phyloP scores from a whole-genome alignment of 1,140 invertebrate species.

The Polypedilum vanderplanki region DNA sequence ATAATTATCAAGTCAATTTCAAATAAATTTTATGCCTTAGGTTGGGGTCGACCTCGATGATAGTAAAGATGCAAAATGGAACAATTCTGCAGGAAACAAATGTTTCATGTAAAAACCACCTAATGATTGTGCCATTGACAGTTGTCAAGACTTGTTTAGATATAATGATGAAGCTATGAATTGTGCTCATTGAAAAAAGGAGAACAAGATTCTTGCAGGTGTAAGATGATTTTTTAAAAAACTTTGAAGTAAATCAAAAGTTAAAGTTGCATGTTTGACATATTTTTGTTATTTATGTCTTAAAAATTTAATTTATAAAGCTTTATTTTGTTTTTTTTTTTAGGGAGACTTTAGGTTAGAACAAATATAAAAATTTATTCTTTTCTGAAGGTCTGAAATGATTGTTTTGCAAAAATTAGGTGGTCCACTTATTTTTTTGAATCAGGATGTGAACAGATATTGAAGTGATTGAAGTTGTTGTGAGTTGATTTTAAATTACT shows the following conservation, averaged over 20 bases:
- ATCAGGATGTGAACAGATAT: neutral
- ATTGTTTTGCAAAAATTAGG: neutral
- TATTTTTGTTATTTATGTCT: too few relatives aligned
- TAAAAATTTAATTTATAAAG: too few relatives aligned
- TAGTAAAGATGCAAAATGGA: neutral
- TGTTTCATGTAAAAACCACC: neutral
- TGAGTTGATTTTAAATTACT: neutral
- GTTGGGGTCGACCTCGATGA: neutral
- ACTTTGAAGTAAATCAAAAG: too few relatives aligned
- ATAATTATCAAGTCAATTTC: neutral
- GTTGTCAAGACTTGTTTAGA: neutral
- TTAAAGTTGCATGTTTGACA: too few relatives aligned
- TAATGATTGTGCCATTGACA: neutral
- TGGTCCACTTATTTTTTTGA: neutral
- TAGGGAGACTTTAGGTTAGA: neutral
- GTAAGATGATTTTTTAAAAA: neutral
- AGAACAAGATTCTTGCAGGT: neutral
- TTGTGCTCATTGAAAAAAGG: neutral
- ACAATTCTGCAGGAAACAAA: neutral
- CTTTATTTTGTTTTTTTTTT: neutral
- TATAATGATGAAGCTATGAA: neutral
- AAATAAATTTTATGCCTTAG: too few relatives aligned
- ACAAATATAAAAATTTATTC: neutral
- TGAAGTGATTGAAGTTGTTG: neutral
- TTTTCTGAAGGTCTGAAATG: neutral